Conservation (phyloP, 2,888 invertebrate species). For the Plusia festucae region DNA sequence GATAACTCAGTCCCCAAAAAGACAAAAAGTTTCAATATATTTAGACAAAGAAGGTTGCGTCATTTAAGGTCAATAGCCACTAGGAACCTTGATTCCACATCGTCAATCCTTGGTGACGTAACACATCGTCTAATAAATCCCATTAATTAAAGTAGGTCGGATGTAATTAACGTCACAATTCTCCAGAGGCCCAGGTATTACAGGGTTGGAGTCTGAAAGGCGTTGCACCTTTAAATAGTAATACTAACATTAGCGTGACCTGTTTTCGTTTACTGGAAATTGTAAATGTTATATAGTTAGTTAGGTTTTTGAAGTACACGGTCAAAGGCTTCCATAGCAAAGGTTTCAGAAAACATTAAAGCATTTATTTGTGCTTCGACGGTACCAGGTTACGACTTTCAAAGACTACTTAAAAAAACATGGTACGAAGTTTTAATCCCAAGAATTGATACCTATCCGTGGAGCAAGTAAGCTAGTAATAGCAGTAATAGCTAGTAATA, state of each 20-base stretch:
- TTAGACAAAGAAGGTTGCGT: neutral
- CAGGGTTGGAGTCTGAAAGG: neutral
- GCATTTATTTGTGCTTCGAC: neutral
- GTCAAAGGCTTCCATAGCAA: neutral
- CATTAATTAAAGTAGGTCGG: slow-evolving; percentile 2
- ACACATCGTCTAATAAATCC: neutral
- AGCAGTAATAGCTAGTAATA: too few species aligned
- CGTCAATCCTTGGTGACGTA: neutral
- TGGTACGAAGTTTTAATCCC: too few species aligned
- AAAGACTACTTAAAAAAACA: too few species aligned
- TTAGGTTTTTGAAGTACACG: neutral
- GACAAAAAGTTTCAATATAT: neutral
- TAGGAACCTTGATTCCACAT: neutral
- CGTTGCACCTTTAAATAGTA: neutral
- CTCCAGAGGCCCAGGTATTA: neutral
- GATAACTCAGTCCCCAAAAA: neutral
- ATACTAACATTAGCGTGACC: neutral
- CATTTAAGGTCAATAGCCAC: neutral
- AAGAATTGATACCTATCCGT: too few species aligned
- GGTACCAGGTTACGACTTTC: too few species aligned
- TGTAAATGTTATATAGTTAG: neutral
- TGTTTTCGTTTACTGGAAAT: neutral
- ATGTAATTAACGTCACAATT: neutral
- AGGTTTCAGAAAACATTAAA: neutral
- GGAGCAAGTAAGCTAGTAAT: too few species aligned